These are phyloP conservation scores for Enoplosus armatus DNA, from an alignment of 2,797 vertebrate genomes.

Conservation along the genomic window DNA sequence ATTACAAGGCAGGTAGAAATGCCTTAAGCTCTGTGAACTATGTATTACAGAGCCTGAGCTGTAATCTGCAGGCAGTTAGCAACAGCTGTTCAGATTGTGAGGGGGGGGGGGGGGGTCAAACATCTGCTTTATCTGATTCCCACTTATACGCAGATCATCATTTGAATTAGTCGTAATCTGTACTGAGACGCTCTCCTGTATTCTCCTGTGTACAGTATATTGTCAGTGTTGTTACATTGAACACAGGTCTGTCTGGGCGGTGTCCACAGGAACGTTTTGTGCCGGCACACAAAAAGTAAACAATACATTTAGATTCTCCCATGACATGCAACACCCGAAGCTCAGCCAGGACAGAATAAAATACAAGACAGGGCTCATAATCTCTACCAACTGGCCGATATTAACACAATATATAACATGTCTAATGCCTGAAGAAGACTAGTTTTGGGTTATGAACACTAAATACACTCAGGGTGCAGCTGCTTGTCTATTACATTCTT, in stretches of 20 bases:
- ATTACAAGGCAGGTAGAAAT: conserved; percentile 64
- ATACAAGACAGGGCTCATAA: not conserved
- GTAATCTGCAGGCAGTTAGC: conserved; percentile 51
- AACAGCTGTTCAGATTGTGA: conserved; percentile 20
- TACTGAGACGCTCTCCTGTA: not conserved
- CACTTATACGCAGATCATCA: not conserved
- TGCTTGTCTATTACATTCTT: not conserved
- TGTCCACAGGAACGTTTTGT: conserved; percentile 40
- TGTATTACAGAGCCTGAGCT: conserved; percentile 55
- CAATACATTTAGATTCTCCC: conserved; percentile 28
- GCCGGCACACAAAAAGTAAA: conserved; percentile 34
- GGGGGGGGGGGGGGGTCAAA: conserved; percentile 10
- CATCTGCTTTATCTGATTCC: conserved; percentile 35
- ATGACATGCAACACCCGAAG: conserved; percentile 44
- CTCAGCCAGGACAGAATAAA: not conserved
- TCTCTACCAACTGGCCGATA: not conserved
- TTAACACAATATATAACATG: not conserved
- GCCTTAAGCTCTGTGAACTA: conserved; percentile 67
- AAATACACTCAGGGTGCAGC: not conserved
- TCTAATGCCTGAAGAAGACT: not conserved
- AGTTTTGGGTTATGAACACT: not conserved
- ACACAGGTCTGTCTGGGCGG: conserved; percentile 29
- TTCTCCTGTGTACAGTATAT: not conserved
- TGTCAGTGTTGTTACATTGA: conserved; percentile 1
- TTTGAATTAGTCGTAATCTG: not conserved